Base-by-base conservation (phyloP, 2,797 vertebrate species). In the Hyperoplus immaculatus region DNA sequence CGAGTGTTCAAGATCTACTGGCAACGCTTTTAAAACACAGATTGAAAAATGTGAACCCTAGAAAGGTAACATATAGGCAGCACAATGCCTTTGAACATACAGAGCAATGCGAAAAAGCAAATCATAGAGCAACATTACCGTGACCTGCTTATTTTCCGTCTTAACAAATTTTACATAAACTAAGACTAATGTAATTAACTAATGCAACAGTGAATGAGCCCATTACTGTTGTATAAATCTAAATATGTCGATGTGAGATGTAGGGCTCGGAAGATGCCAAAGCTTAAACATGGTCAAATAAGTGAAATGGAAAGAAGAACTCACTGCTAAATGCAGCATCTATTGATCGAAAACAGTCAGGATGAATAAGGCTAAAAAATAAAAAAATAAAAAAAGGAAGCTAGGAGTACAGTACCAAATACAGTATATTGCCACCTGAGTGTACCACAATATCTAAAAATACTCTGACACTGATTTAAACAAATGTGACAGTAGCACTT, bases 21-120 rank as follows among this genome's bases (percentile, higher is more conserved):
- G 10, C 10, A 45, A 45, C 6, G 43, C 43, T 45, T 7, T 7
- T 45, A 45, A 45, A 45, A 11, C 43, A 45, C 43, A 45, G 43
- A 36, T 53, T 41, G 49, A 41, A 38, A 18, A 57, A 61, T 49
- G 46, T 39, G 16, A 59, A 63, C 3, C 39, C 42, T 38, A 42
- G 9, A 6, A 29, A 69, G 9, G 38, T 18, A 53, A 67, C 15
- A 7, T 45, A 58, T 64, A 43, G 71, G 66, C 46, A 43, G 50
- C 50, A 29, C 57, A 60, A 66, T 70, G 54, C 64, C n/a, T 54
- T 4, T 70, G 39, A 46, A 75, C 1, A 39, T 47, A 56, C 6
- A 6, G n/a, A 78, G 18, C 5, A 0, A 46, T 45, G 36, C 51
- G 60, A 18, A 61, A 45, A 56, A 60, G 5, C 61, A 58, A 4